Percentiles rank a stretch among this genome's conserved stretches.
Conservation (phyloP, 2,888 invertebrate species). For the Cerastoderma edule region DNA sequence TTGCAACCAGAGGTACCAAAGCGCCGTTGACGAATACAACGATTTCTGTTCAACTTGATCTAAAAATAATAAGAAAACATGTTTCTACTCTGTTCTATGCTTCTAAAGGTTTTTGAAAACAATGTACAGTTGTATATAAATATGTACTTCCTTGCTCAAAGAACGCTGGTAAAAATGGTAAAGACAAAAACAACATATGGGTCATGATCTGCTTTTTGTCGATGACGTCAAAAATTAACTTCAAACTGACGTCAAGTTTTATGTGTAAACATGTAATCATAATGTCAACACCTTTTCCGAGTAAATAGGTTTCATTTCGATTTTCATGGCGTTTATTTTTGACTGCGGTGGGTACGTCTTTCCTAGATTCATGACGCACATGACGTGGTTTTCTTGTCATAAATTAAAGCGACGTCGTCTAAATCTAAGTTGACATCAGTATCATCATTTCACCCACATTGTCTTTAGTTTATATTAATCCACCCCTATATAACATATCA, state of each 20-base stretch:
- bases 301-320: background rate
- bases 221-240: background rate
- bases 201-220: background rate
- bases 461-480: no score
- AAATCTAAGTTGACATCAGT: no score
- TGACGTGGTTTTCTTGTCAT: no score
- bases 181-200: background rate
- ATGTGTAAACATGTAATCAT: background rate
- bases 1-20: slow-evolving; percentile 52
- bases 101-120: no score
- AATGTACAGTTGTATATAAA: no score
- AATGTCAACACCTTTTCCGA: background rate
- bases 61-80: background rate
- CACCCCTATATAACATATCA: no score
- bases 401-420: no score
- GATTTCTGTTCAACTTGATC: slow-evolving; percentile 5
- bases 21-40: slow-evolving; percentile 31
- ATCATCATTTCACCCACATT: no score
- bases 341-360: no score
- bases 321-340: background rate
- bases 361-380: no score
- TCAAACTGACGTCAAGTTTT: background rate
- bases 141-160: no score
- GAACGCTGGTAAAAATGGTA: no score
- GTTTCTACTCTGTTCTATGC: background rate